Evolutionary conservation across 2,113 vertebrate species (phyloP), one percentile per base, ranked within the genome.

Genomic region (Sebastes schlegelii): DNA sequence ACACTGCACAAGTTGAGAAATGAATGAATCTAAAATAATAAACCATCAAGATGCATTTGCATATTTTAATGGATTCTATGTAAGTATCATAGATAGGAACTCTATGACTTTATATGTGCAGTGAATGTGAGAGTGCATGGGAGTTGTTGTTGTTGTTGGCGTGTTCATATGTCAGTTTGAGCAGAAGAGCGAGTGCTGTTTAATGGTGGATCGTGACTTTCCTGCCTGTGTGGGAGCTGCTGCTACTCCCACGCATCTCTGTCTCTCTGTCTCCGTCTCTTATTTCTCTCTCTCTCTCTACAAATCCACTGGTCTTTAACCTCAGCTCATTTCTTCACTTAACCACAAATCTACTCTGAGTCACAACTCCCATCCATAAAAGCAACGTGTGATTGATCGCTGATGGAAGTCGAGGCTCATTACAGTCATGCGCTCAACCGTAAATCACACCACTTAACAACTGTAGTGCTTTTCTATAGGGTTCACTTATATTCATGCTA

Each of bases 161-260:
- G 13, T 86, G 68, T 71, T 84, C 77, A 61, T 48, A 64, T 90
- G 80, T 87, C 75, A 79, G 71, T 78, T 66, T 79, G 82, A 73
- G 73, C 57, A 62, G 65, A 48, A 13, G 71, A 75, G 54, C 0
- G 10, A 76, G 79, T 45, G 54, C 61, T 72, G 71, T 78, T 88
- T 71, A 62, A 74, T 42, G 63, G 42, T 74, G 48, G 79, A 85
- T 92, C 82, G 88, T 90, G 89, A 88, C 87, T 86, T 64, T 73
- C 19, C 71, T 72, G 65, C 64, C 79, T 83, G 82, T 77, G 87
- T 87, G 87, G 87, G 84, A 79, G 75, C 80, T 65, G 79, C 67
- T 77, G 68, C 79, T 78, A 74, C 85, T 84, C 86, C 88, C 87
- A 78, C 82, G 2, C 79, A 70, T 75, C 65, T 34, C 23, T n/a